Base-by-base conservation (phyloP, 2,113 vertebrate species). In the Chloroceryle aenea region DNA sequence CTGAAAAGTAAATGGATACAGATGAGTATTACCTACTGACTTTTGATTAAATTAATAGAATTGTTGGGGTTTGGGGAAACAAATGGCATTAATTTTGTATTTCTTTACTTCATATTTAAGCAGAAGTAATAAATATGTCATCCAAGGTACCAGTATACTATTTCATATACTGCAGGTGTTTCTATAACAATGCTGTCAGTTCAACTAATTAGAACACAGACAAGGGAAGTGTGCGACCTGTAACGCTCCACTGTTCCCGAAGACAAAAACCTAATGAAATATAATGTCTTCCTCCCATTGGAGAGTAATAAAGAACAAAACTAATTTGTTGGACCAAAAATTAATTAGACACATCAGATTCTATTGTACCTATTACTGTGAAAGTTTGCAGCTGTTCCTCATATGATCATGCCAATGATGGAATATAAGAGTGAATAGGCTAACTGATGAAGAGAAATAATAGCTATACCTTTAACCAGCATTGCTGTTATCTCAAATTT, bases 321-420 rank as follows among this genome's bases (percentile, higher is more conserved):
- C 97, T 97, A 98, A 98, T 98, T 98, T 98, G 97, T 97, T n/a
- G 62, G 93, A 98, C 96, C 94, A 98, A 97, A 98, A 98, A 98
- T 98, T 98, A 98, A 98, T 98, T 98, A 98, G 98, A 98, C 85
- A 98, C 96, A 98, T 98, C 97, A 98, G 89, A 96, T 97, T 98
- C 23, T 10, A 98, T 97, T 97, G 93, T 96, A 97, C 81, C 96
- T 98, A 98, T 98, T 98, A 97, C 95, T 96, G 92, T 97, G 97
- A 98, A 98, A 97, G 95, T 98, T 97, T 97, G 93, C 91, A 98
- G 92, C 97, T 98, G 94, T 96, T 97, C 74, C 79, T 95, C 76
- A 90, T 93, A 97, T 95, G 90, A 96, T 94, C 90, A 95, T 58
- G 88, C 27, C 91, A 96, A 73, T 86, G 93, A 93, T 79, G 81